Evolutionary conservation across 2,113 vertebrate genomes (phyloP).

Genomic region (Megaptera novaeangliae): DNA sequence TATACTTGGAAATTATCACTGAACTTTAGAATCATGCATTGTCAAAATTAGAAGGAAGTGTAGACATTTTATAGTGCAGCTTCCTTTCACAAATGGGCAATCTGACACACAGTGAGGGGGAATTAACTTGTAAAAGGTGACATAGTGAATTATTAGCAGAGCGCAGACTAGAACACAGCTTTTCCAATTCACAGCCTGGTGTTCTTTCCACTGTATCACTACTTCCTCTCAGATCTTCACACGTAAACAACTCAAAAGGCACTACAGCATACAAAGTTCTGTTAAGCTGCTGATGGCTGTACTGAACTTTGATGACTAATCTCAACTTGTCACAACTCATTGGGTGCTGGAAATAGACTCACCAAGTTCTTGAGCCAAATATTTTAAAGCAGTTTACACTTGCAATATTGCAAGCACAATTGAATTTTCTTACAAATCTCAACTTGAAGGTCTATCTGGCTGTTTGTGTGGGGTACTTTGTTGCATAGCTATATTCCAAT

Average conservation of each 20-base stretch:
- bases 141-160: background rate
- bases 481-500: background rate
- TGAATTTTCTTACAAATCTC: slow-evolving; percentile 40
- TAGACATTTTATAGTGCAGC: background rate
- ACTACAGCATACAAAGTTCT: background rate
- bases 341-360: background rate
- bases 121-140: background rate
- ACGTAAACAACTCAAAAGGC: background rate
- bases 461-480: background rate
- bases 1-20: background rate
- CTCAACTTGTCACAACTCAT: slow-evolving; percentile 27
- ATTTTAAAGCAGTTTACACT: slow-evolving; percentile 1
- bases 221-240: background rate
- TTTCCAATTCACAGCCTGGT: background rate
- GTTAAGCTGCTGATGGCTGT: slow-evolving; percentile 12
- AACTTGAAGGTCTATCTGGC: background rate
- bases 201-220: background rate
- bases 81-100: background rate
- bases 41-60: background rate
- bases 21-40: background rate
- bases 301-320: slow-evolving; percentile 32
- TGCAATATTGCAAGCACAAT: background rate
- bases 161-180: background rate
- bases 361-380: background rate
- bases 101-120: background rate